Conservation (phyloP, 1,140 invertebrate species). For the Lanistes nyassanus region DNA sequence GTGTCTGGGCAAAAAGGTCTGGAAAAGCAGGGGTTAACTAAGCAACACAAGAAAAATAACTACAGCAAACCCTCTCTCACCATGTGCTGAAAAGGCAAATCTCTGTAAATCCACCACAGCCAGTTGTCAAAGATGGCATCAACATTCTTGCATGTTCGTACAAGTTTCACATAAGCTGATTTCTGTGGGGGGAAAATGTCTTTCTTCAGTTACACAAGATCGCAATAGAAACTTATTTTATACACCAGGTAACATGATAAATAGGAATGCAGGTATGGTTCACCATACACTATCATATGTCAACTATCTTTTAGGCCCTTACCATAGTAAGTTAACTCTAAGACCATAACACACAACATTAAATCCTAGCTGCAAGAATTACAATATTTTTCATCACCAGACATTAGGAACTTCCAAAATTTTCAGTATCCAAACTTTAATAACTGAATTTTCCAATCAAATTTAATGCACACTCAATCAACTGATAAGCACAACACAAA, state of each 20-base stretch:
- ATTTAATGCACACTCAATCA: too few relatives aligned
- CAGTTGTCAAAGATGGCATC: conserved; percentile 77
- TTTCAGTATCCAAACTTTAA: not conserved
- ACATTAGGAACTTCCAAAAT: not conserved
- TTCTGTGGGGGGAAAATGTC: conserved; percentile 79
- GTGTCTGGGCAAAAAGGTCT: too few relatives aligned
- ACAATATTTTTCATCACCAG: too few relatives aligned
- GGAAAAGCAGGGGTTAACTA: conserved; percentile 9
- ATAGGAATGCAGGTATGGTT: too few relatives aligned
- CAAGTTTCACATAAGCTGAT: conserved; percentile 83
- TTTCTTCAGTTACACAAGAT: conserved; percentile 29
- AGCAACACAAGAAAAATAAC: not conserved
- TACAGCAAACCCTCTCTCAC: conserved; percentile 65
- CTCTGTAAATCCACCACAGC: conserved; percentile 96
- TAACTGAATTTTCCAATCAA: not conserved
- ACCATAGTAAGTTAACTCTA: too few relatives aligned
- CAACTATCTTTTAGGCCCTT: too few relatives aligned
- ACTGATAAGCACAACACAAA: too few relatives aligned
- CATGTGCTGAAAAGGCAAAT: conserved; percentile 92
- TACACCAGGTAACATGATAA: too few relatives aligned
- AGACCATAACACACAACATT: too few relatives aligned
- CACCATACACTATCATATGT: too few relatives aligned
- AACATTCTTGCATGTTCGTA: conserved; percentile 54
- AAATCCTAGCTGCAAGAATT: too few relatives aligned
- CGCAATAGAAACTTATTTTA: not conserved